Evolutionary conservation across 2,888 invertebrate species (phyloP), one percentile per base, ranked within the genome.

Genomic region (Lasioglossum villosulum): DNA sequence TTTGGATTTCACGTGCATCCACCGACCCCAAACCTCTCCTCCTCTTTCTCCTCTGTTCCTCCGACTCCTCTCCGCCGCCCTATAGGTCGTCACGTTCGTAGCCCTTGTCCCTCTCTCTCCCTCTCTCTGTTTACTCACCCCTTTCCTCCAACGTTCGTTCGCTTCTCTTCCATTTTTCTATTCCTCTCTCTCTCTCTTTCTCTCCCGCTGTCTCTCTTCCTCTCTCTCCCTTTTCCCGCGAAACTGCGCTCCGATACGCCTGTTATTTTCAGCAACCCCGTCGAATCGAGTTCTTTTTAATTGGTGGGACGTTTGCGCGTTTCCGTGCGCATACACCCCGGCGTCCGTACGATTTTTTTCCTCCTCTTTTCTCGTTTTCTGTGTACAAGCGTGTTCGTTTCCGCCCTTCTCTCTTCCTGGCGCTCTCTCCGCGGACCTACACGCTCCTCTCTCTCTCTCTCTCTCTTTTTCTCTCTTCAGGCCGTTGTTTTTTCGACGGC

Each of bases 251-350:
- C 90, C 92, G 91, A 92, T 93, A 91, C 91, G 89, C 89, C 91
- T 91, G 92, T 93, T 92, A 93, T 92, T 93, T 93, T 91, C 89
- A 90, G 91, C 87, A 91, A 92, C 88, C 90, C 89, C 91, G 89
- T 89, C 86, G 90, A 92, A 93, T 92, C 92, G 90, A 89, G 92
- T 91, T 92, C 91, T 91, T 93, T 93, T 93, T 93, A 93, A 93
- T 94, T 93, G 93, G 91, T 91, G 91, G 89, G 82, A 89, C 88
- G 88, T 82, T 87, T 74, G 88, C 86, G 83, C 88, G 87, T 85
- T 87, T 84, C 85, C 84, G 87, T 84, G 80, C 79, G 37, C 80
- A 75, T 84, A 82, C 83, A 56, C 74, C 73, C 70, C 63, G 63
- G 37, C 86, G 34, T 72, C 42, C 77, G 48, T 79, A 66, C 45